Evolutionary conservation across 2,888 invertebrate genomes (phyloP).

Genomic region (Reticulitermes lucifugus): DNA sequence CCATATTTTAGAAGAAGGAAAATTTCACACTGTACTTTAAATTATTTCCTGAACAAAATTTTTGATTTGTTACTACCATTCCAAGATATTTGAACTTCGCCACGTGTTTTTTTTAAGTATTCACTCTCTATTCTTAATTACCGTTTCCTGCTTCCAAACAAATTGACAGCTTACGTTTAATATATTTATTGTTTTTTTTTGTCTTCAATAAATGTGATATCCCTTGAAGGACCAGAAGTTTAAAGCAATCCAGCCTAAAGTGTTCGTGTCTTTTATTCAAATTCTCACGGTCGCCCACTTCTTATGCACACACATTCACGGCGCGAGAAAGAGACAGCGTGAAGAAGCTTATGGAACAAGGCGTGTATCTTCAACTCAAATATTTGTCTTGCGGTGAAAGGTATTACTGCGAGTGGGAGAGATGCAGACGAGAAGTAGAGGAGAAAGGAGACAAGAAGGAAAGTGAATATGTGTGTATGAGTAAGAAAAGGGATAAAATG

Average conservation of each 20-base stretch:
- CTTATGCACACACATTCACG: constrained; percentile 11
- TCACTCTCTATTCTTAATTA: no score
- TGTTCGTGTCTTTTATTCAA: constrained; percentile 3
- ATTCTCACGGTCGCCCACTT: not conserved
- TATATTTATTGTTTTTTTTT: no score
- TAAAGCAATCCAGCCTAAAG: not conserved
- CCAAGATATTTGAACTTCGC: no score
- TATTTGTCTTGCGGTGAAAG: constrained; percentile 24
- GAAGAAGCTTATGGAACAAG: not conserved
- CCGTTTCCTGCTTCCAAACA: no score
- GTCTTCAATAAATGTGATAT: not conserved
- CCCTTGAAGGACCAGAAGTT: not conserved
- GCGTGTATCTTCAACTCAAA: constrained; percentile 3
- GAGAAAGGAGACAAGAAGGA: constrained; percentile 33
- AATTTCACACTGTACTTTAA: no score
- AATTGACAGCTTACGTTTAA: no score
- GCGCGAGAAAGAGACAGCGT: not conserved
- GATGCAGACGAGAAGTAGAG: constrained; percentile 8
- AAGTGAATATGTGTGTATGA: constrained; percentile 14
- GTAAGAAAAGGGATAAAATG: not conserved
- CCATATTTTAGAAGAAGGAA: no score
- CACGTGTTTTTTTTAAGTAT: no score
- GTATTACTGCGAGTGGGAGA: not conserved
- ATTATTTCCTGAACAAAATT: no score
- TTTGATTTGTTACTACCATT: no score